These are phyloP conservation scores for Ornithoptera priamus DNA, from an alignment of 2,888 invertebrate species.

Conservation along the genomic window DNA sequence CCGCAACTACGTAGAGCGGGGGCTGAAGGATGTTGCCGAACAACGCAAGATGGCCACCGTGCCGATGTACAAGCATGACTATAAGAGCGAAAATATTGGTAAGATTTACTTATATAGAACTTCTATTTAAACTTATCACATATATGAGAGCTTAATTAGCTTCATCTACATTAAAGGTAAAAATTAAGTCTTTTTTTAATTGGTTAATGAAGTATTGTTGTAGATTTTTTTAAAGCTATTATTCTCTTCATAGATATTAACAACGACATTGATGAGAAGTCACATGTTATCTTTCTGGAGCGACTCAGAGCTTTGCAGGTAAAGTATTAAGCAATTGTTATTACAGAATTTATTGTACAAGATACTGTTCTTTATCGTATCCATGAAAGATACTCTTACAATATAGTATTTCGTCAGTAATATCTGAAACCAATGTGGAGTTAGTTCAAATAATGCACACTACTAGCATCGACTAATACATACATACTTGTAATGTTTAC, in stretches of 20 bases:
- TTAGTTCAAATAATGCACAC: no score
- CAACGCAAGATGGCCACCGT: conserved; percentile 60
- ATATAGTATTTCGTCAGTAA: no score
- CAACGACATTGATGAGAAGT: conserved; percentile 72
- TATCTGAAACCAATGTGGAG: no score
- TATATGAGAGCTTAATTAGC: no score
- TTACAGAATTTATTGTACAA: background rate
- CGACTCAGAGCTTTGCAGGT: conserved; percentile 72
- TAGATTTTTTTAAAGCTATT: background rate
- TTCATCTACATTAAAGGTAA: no score
- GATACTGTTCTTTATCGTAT: no score
- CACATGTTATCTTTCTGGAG: conserved; percentile 69
- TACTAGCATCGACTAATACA: no score
- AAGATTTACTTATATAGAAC: background rate
- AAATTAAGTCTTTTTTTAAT: no score
- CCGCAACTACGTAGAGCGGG: conserved; percentile 91
- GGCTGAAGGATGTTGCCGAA: conserved; percentile 79
- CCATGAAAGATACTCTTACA: no score
- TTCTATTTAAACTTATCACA: no score
- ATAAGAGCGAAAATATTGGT: conserved; percentile 64
- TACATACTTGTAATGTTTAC: no score
- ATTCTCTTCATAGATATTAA: conserved; percentile 61
- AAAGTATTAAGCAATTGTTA: conserved; percentile 27
- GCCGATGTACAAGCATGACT: conserved; percentile 65
- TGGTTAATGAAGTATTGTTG: background rate